Base-by-base conservation (phyloP, 2,797 vertebrate genomes). In the Geotrypetes seraphini region DNA sequence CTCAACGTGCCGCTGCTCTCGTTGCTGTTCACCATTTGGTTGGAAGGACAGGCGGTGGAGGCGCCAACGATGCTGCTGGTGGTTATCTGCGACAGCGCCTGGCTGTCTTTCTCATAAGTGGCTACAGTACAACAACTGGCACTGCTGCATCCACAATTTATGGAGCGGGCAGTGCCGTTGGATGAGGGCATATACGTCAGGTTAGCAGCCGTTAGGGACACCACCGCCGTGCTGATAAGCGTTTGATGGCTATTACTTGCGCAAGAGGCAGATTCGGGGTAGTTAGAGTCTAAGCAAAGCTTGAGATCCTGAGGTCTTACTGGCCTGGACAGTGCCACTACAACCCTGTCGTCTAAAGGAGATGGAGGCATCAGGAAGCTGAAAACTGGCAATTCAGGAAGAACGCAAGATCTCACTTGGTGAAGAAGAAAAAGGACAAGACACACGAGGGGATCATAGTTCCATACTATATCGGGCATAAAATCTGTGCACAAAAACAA, bases 131-230 rank as follows among this genome's bases (percentile, higher is more conserved):
- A 99, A 73, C 96, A 99, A 84, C 91, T 97, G 75, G 91, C 86
- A 75, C 90, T 93, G 87, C 91, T 98, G 83, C 96, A 99, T 79
- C 96, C 94, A 86, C 95, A 98, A 87, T 90, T 96, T 83, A 97
- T 84, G 38, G 95, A 95, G 81, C 92, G 93, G 74, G 91, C 90
- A 84, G 96, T 96, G 85, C 95, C 84, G 83, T 90, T 92, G 78
- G 95, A 93, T 85, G 95, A 97, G 92, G 94, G 94, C 95, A 99
- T 99, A 97, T 93, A 97, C 88, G 90, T 89, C 79, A 96, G 87
- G 78, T 94, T 88, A 62, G 87, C 86, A 78, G 89, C 77, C 83
- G 88, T 85, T 57, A 96, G 88, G 72, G 91, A 89, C 79, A 91
- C 89, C 29, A 85, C 85, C 31, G 91, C 83, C 69, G 90, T 29